Evolutionary conservation across 2,113 vertebrate species (phyloP).

Genomic region (Condylura cristata): DNA sequence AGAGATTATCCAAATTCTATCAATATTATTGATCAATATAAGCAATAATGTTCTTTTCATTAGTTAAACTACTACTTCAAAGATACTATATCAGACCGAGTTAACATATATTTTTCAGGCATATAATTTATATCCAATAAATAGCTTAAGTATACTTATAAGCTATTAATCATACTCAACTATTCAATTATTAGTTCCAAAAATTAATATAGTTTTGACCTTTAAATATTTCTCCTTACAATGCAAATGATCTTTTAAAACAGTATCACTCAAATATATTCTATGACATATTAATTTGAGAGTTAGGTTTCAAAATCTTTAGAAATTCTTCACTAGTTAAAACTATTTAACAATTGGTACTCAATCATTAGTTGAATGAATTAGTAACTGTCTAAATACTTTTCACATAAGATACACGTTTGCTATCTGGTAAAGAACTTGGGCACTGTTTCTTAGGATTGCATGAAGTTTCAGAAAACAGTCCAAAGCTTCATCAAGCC

Average conservation of each 20-base stretch:
- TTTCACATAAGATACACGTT: conserved; percentile 91
- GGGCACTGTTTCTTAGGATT: conserved; percentile 93
- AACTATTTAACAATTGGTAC: conserved; percentile 12
- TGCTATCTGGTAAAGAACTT: conserved; percentile 96
- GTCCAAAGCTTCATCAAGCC: conserved; percentile 93
- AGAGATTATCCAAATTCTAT: not conserved
- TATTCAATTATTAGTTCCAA: not conserved
- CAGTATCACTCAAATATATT: not conserved
- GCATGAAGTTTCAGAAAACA: conserved; percentile 97
- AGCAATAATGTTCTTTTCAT: conserved; percentile 9
- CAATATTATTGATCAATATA: not conserved
- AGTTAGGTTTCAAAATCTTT: not conserved
- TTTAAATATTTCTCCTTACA: conserved; percentile 29
- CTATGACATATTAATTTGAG: not conserved
- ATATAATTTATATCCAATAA: not conserved
- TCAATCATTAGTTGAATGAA: not conserved
- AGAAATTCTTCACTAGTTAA: conserved; percentile 19
- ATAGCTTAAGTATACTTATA: conserved; percentile 4
- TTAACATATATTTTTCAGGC: not conserved
- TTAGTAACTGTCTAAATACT: not conserved
- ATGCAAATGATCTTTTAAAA: conserved; percentile 50
- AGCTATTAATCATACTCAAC: not conserved
- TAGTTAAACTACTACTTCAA: not conserved
- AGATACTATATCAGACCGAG: not conserved
- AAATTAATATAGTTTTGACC: conserved; percentile 31